Base-by-base conservation (phyloP, 2,888 invertebrate genomes). In the Drosophila nr. fundita region DNA sequence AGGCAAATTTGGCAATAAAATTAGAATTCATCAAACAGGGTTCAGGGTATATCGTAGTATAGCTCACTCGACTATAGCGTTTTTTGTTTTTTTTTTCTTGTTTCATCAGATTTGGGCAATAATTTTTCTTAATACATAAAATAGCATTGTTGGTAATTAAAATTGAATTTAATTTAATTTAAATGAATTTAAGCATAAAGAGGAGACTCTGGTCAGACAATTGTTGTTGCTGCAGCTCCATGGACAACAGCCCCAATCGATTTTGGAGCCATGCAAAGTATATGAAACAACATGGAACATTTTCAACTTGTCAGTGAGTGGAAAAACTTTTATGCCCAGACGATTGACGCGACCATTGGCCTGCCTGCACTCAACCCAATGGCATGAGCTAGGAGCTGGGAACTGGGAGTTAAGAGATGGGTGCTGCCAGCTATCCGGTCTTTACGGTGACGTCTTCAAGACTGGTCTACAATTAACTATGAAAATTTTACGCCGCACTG, bases 401-500 rank as follows among this genome's bases (percentile, higher is more conserved):
- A 32, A 11, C 32, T 32, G 32, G 32, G 40, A 40, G 40, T 40
- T n/a, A 40, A 40, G 21, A 21, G 13, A n/a, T 45, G 21, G 21
- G 4, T n/a, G 55, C 38, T 38, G 7, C 27, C 2, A 13, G 55
- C n/a, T 38, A 55, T n/a, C n/a, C n/a, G 32, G 32, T 21, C 48
- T 42, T 53, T 58, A 36, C 30, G 27, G 18, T 24, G 50, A 58
- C 52, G 32, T 21, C 36, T 45, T n/a, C 45, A 32, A 55, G 42
- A 45, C 57, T 36, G 49, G 57, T 68, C 83, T 50, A 68, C 87
- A 83, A 83, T 88, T 86, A 88, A 88, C 83, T 88, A 83, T 83
- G 87, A 89, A 84, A 78, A 88, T 86, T 83, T 68, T 80, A 80
- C 81, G 87, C 76, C 73, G 79, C 82, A 78, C 79, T 84, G 65